Evolutionary conservation across 2,797 vertebrate genomes (phyloP).

Genomic region (Psittacula echo): DNA sequence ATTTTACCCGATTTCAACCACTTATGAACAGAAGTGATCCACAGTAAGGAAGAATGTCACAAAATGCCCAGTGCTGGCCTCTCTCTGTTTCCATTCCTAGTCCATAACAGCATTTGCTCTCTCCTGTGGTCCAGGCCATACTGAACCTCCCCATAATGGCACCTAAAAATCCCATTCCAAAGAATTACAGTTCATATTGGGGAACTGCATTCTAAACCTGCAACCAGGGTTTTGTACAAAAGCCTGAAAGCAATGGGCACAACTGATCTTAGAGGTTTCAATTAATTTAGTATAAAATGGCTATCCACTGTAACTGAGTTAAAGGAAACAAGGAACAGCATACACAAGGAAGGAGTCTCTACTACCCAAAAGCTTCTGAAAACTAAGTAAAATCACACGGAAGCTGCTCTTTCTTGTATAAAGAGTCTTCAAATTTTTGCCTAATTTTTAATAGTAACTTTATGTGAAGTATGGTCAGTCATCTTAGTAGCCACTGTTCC

Average conservation of each 20-base stretch:
- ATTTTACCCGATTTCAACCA: not conserved
- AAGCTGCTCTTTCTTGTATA: not conserved
- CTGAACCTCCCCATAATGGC: not conserved
- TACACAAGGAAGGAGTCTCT: not conserved
- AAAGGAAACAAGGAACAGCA: not conserved
- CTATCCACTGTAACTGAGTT: not conserved
- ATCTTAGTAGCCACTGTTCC: not conserved
- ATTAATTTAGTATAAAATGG: not conserved
- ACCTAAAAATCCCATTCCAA: not conserved
- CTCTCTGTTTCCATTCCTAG: not conserved
- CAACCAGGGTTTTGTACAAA: not conserved
- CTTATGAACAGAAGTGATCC: not conserved
- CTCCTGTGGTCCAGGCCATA: not conserved
- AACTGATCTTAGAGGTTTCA: not conserved
- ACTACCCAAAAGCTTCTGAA: not conserved
- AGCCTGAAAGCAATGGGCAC: not conserved
- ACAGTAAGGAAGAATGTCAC: accelerated
- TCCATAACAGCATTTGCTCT: not conserved
- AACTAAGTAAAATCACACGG: not conserved
- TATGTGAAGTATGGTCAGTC: not conserved
- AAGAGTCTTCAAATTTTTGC: not conserved
- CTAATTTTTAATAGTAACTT: not conserved
- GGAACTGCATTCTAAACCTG: not conserved
- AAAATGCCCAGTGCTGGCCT: not conserved
- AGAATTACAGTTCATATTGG: not conserved